Base-by-base conservation (phyloP, 2,888 invertebrate species). In the Spisula solida region DNA sequence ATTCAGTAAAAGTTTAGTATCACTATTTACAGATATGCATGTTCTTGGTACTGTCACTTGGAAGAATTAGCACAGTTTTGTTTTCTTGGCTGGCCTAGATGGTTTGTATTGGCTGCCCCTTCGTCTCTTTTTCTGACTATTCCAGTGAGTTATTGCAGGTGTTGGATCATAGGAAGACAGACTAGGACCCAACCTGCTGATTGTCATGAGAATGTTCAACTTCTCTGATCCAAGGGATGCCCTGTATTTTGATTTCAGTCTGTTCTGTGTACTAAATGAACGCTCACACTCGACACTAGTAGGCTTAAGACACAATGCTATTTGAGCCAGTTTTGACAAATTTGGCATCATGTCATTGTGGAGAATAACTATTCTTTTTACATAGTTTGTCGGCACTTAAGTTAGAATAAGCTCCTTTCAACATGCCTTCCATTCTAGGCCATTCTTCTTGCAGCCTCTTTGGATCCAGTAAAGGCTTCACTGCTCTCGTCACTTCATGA, bases 261-360 rank as follows among this genome's bases (percentile, higher is more conserved):
- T 31, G 51, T 91, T 91, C 56, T 88, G 88, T 16, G 84, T 56
- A 66, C 91, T 91, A 47, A 91, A 91, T 10, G 82, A 82, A 14
- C 89, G 51, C 48, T 91, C 89, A 86, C 91, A 89, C 31, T 91
- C 89, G 0, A 91, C 91, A 85, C 88, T 87, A 6, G 89, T 88
- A 16, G 82, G 29, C 66, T 86, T 81, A 60, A 91, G 70, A 48
- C 88, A 91, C 25, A 88, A 29, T n/a, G 79, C 90, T 20, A 91
- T 88, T 29, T 20, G 31, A 29, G 81, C 84, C 16, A 41, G 41
- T 41, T 41, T 41, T 41, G 41, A 41, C 41, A 87, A n/a, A 29
- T 88, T 88, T 47, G 88, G 87, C n/a, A 86, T 12, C 10, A 70
- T 31, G 0, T 85, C 48, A 12, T 29, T 51, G 29, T 91, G 87